Conservation (phyloP, 2,888 invertebrate genomes). For the Cryptocephalus primarius region DNA sequence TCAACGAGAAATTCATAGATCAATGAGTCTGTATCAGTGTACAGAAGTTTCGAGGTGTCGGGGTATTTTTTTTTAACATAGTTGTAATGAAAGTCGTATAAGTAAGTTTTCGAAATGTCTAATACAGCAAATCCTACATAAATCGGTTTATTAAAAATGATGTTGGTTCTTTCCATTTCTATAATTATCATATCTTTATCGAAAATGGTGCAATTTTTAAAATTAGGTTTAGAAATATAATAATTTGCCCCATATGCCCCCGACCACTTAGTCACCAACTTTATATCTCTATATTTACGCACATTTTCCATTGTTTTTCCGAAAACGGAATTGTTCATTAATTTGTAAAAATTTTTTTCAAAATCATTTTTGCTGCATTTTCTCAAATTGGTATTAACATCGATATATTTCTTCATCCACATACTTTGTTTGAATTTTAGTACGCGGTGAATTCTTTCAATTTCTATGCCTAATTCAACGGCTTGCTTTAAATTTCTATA, state of each 20-base stretch:
- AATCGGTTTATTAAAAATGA: constrained; percentile 22
- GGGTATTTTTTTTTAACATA: not conserved
- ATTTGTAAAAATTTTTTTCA: constrained; percentile 32
- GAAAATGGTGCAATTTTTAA: constrained; percentile 25
- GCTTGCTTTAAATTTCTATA: constrained; percentile 6
- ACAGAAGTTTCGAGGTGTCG: constrained; percentile 3
- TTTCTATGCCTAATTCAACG: constrained; percentile 1
- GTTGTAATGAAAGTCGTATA: constrained; percentile 1
- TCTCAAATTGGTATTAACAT: constrained; percentile 6
- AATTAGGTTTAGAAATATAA: constrained; percentile 13
- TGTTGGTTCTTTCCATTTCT: constrained; percentile 13
- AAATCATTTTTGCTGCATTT: constrained; percentile 23
- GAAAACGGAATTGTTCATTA: constrained; percentile 31
- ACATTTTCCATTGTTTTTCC: constrained; percentile 36
- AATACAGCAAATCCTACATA: constrained; percentile 22
- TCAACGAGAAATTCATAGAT: constrained; percentile 22
- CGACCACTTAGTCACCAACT: constrained; percentile 23
- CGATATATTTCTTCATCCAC: constrained; percentile 4
- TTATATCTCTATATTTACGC: constrained; percentile 27
- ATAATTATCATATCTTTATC: constrained; percentile 24
- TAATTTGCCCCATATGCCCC: no score
- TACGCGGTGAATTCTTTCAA: constrained; percentile 2
- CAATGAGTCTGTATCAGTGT: constrained; percentile 24
- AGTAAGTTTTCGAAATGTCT: constrained; percentile 11
- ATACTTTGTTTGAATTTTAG: constrained; percentile 21